Evolutionary conservation across 2,888 invertebrate genomes (phyloP), one percentile per base, ranked within the genome.

Genomic region (Aplocera efformata): DNA sequence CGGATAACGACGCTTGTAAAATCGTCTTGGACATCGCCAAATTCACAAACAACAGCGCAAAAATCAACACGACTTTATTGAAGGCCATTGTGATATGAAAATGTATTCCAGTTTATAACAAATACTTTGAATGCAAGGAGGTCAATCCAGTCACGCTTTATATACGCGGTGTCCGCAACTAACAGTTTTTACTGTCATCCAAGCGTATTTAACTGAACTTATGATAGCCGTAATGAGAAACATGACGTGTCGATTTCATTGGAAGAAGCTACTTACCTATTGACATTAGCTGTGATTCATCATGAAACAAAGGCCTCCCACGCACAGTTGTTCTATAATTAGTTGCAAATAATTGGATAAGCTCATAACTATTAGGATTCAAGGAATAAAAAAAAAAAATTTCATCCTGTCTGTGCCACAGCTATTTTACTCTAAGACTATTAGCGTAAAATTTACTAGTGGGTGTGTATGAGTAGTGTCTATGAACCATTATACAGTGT

Each of bases 211-310:
- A 22, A 25, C 30, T 13, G 21, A 20, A 25, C 23, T 23, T 28
- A 24, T 33, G 39, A 42, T 36, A 41, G 38, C 24, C 8, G 27
- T 45, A 47, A 44, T 38, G 36, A 44, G 31, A 33, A 44, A 22
- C 24, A 28, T 47, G 47, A 49, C 45, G 44, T 52, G 53, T 42
- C 40, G 37, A 50, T 54, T 27, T 41, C 25, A 37, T 42, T 29
- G 29, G 42, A 47, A 30, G 35, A 40, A 40, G 23, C 37, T 7
- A 32, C 40, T 35, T 36, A 34, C 40, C 32, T 41, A 34, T 23
- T 7, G 10, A 6, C 20, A 13, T 11, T 17, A 30, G 35, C 5
- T 17, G 34, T 53, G 53, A 53, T 32, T 52, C 51, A 52, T 33
- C 40, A 28, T 23, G 7, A 8, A 24, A 37, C 37, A 34, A 41